Base-by-base conservation (phyloP, 2,113 vertebrate species). In the Silurus meridionalis region DNA sequence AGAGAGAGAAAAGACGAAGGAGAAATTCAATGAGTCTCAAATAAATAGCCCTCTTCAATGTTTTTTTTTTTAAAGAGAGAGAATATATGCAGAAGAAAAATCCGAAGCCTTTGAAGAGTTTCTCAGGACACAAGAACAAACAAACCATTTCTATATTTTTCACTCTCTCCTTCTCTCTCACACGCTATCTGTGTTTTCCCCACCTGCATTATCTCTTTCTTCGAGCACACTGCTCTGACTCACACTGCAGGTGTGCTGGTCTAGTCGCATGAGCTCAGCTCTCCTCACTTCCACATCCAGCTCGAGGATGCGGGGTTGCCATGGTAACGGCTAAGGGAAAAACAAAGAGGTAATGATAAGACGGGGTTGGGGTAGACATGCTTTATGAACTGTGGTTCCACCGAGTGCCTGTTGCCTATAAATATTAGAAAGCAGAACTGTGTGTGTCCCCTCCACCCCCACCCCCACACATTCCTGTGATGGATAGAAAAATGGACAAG, bases 351-450 rank as follows among this genome's bases (percentile, higher is more conserved):
- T 17, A 21, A 52, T 50, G 67, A 72, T 74, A 79, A 57, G 64
- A 23, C 11, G 53, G 28, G 55, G 23, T n/a, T 14, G 46, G 50
- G 48, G 79, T 55, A 83, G 83, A 74, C 61, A 17, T 67, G 87
- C 75, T 86, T 85, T 85, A 90, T 88, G 83, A 82, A 87, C 87
- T 83, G 61, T 83, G 55, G 48, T 77, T 89, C 72, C 66, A 83
- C 52, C 55, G 84, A 89, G 71, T 64, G 61, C 52, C 83, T 85
- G 71, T 28, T 83, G 78, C 82, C 83, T 87, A 91, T 91, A 88
- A 91, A 91, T 91, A 89, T 90, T 91, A 89, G 69, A 91, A 67
- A 81, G 61, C 60, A 77, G 5, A 14, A 37, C 37, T 37, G 37
- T 37, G 37, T 37, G 37, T 37, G 37, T 37, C 37, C 37, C 37